phyloP scores from a whole-genome alignment of 2,888 invertebrate species.

The Emmelina monodactyla region DNA sequence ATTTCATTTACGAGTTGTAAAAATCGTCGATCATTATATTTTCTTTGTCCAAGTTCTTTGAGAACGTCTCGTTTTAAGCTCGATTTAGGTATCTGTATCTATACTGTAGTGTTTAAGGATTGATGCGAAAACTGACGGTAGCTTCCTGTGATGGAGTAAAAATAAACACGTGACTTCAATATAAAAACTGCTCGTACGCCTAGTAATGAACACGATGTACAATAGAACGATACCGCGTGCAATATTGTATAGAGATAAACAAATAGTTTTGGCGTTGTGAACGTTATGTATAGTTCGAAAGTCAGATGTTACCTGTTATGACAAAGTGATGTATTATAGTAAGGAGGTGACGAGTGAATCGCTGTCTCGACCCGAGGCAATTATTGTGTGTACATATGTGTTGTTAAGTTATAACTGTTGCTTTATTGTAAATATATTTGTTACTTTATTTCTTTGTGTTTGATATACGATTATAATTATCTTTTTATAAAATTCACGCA shows the following conservation, averaged over 20 bases:
- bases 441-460: conserved; percentile 48
- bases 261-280: conserved; percentile 62
- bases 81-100: conserved; percentile 30
- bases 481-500: conserved; percentile 29
- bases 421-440: conserved; percentile 63
- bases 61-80: conserved; percentile 29
- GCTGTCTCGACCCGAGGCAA: conserved; percentile 33
- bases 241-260: conserved; percentile 62
- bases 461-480: conserved; percentile 36
- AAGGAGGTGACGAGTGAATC: conserved; percentile 33
- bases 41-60: conserved; percentile 31
- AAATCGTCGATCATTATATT: conserved; percentile 26
- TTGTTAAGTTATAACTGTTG: conserved; percentile 61
- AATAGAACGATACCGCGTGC: conserved; percentile 57
- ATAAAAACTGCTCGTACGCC: conserved; percentile 39
- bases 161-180: conserved; percentile 37
- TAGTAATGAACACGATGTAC: conserved; percentile 45
- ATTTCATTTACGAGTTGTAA: conserved; percentile 43
- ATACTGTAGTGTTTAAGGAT: conserved; percentile 17
- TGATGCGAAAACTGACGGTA: conserved; percentile 42
- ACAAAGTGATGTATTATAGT: conserved; percentile 62
- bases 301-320: conserved; percentile 67
- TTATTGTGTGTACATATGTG: conserved; percentile 53
- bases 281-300: conserved; percentile 63
- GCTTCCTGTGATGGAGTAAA: conserved; percentile 44